Conservation (phyloP, 2,888 invertebrate genomes). For the Pterostichus niger region DNA sequence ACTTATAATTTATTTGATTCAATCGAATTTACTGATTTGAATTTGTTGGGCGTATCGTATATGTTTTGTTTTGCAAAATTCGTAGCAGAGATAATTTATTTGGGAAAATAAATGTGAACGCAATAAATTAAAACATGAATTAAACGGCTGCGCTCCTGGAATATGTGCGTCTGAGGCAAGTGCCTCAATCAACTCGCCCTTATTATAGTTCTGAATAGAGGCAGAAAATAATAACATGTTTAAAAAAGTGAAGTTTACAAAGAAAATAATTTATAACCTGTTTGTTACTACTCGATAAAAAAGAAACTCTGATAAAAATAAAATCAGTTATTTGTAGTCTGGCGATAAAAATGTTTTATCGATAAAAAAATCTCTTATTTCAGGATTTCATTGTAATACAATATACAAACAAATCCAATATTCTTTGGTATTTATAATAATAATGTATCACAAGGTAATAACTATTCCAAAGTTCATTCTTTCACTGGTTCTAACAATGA, state of each 20-base stretch:
- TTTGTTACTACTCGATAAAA: conserved; percentile 40
- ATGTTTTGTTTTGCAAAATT: too few relatives aligned
- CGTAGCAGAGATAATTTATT: too few relatives aligned
- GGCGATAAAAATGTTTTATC: conserved; percentile 32
- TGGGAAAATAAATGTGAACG: too few relatives aligned
- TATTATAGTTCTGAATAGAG: too few relatives aligned
- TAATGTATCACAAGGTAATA: neutral
- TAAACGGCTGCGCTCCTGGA: too few relatives aligned
- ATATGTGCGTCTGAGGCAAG: too few relatives aligned
- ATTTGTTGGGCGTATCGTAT: too few relatives aligned
- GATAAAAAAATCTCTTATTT: neutral
- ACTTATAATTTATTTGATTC: too few relatives aligned
- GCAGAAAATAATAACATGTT: neutral
- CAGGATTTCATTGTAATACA: conserved; percentile 9
- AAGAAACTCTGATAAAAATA: conserved; percentile 19
- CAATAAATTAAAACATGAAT: too few relatives aligned
- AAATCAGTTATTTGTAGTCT: conserved; percentile 26
- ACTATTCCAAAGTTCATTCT: conserved; percentile 20
- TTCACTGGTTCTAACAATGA: neutral
- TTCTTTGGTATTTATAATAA: too few relatives aligned
- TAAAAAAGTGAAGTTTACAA: neutral
- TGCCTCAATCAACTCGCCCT: too few relatives aligned
- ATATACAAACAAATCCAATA: neutral
- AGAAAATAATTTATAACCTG: neutral
- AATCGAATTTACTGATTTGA: too few relatives aligned